A percentile compares a stretch with the other conserved stretches of the same genome.
phyloP scores from a whole-genome alignment of 2,888 invertebrate genomes.

The Stenchaetothrips biformis region DNA sequence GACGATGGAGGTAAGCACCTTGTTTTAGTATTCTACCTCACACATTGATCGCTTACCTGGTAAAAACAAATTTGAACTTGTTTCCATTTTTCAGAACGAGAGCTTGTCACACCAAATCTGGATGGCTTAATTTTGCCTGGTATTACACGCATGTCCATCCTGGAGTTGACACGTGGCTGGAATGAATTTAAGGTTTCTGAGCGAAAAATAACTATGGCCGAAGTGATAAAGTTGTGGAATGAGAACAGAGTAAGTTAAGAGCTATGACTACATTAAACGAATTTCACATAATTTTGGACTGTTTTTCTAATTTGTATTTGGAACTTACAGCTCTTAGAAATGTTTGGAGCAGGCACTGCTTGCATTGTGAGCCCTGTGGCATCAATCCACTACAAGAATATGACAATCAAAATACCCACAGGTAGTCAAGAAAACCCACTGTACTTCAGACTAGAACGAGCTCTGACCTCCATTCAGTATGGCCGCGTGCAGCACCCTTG shows the following conservation, averaged over 20 bases:
- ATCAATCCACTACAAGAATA: conserved; percentile 71
- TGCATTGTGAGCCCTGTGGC: conserved; percentile 90
- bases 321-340: conserved; percentile 73
- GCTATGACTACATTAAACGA: not conserved
- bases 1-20: conserved; percentile 73
- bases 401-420: conserved; percentile 66
- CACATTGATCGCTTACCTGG: conserved; percentile 28
- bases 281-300: conserved; percentile 4
- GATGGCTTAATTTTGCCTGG: conserved; percentile 94
- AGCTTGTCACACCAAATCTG: conserved; percentile 87
- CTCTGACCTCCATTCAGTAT: conserved; percentile 84
- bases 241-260: conserved; percentile 71
- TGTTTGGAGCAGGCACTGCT: conserved; percentile 98
- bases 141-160: conserved; percentile 81
- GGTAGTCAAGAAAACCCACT: conserved; percentile 65
- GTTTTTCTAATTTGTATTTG: conserved; percentile 29
- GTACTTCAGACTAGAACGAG: conserved; percentile 66
- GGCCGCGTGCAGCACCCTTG: conserved; percentile 79
- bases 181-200: conserved; percentile 80
- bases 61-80: not conserved
- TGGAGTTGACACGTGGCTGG: conserved; percentile 77
- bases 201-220: conserved; percentile 75
- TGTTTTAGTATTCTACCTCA: conserved; percentile 17
- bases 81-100: conserved; percentile 62
- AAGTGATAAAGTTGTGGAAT: conserved; percentile 65